Percentiles rank a stretch among this genome's conserved stretches.
These are phyloP conservation scores for Portevinia maculata DNA, from an alignment of 2,888 invertebrate genomes.

Conservation along the genomic window DNA sequence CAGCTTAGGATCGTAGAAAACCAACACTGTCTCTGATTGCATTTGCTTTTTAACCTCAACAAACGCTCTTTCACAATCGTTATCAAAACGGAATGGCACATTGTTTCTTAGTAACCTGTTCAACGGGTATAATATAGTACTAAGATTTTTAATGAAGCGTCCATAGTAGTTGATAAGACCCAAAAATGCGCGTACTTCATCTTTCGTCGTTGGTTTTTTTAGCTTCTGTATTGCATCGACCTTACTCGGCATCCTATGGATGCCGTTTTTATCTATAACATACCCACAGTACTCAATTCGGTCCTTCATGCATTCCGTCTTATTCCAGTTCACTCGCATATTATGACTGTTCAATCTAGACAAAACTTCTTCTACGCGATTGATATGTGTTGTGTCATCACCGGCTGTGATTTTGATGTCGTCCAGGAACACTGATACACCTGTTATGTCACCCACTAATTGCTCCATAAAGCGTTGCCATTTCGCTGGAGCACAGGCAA, in stretches of 20 bases:
- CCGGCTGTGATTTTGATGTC: conserved; percentile 76
- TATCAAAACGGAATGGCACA: too few relatives aligned
- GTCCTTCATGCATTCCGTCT: too few relatives aligned
- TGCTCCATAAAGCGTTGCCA: conserved; percentile 78
- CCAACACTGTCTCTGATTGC: conserved; percentile 74
- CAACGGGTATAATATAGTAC: conserved; percentile 76
- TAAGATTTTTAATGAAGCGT: conserved; percentile 77
- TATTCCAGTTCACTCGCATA: too few relatives aligned
- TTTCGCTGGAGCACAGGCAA: conserved; percentile 78
- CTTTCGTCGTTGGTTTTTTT: conserved; percentile 74
- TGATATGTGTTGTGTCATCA: conserved; percentile 75
- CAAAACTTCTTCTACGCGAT: conserved; percentile 75
- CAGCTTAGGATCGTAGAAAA: conserved; percentile 76
- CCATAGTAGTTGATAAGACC: too few relatives aligned
- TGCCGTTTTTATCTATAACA: too few relatives aligned
- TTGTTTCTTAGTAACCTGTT: conserved; percentile 76
- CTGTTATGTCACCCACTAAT: conserved; percentile 75
- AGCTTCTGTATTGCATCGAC: conserved; percentile 77
- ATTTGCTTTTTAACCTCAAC: too few relatives aligned
- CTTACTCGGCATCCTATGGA: conserved; percentile 76
- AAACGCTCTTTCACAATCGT: too few relatives aligned
- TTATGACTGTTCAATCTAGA: conserved; percentile 74
- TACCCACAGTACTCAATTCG: too few relatives aligned
- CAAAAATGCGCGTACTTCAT: conserved; percentile 76
- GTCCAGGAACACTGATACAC: conserved; percentile 76